Conservation (phyloP, 1,140 invertebrate species). For the Drosophila jambulina region DNA sequence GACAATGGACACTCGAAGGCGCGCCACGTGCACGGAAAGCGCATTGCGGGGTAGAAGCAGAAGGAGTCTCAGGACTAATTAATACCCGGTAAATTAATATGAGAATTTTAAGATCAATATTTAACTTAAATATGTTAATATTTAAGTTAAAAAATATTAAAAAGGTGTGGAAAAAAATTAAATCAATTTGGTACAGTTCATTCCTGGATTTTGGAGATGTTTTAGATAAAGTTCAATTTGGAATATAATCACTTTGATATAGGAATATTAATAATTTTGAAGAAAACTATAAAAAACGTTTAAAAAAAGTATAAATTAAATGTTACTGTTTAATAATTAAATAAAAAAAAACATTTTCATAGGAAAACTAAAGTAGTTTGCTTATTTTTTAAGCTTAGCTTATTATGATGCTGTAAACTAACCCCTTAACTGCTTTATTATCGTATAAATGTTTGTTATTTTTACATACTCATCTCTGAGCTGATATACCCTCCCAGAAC, state of each 20-base stretch:
- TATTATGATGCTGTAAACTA: neutral
- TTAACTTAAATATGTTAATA: too few relatives aligned
- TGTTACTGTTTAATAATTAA: too few relatives aligned
- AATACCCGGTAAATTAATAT: constrained; percentile 7
- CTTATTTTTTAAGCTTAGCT: too few relatives aligned
- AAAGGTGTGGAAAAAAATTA: neutral
- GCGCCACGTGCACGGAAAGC: constrained; percentile 59
- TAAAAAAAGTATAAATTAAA: too few relatives aligned
- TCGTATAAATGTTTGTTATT: neutral
- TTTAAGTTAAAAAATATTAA: too few relatives aligned
- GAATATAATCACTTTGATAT: neutral
- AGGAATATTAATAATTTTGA: too few relatives aligned
- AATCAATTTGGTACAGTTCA: neutral
- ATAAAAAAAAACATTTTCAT: neutral
- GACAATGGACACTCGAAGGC: constrained; percentile 56
- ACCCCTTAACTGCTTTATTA: neutral
- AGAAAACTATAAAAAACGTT: neutral
- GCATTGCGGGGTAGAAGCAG: constrained; percentile 37
- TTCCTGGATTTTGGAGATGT: neutral
- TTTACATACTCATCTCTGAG: neutral
- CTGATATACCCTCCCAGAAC: constrained; percentile 8
- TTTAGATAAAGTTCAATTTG: neutral
- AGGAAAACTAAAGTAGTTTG: too few relatives aligned
- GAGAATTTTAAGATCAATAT: neutral
- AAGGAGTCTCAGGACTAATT: neutral